phyloP scores from a whole-genome alignment of 1,140 invertebrate species.

The Calliphora vicina region DNA sequence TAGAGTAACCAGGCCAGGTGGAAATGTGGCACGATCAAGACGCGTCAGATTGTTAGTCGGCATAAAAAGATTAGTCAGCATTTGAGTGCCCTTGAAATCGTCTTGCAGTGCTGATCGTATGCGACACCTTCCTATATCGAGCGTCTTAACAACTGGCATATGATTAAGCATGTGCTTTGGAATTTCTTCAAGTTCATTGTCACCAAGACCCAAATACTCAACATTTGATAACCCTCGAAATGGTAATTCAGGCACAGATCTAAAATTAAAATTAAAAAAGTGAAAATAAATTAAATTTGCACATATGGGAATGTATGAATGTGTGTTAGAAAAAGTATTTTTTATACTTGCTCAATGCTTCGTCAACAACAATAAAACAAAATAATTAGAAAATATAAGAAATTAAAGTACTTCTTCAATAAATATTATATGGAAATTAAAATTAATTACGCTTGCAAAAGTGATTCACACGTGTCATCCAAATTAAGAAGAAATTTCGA shows the following conservation, averaged over 20 bases:
- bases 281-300: neutral
- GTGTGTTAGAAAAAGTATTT: neutral
- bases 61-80: slow-evolving; percentile 73
- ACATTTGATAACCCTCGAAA: slow-evolving; percentile 75
- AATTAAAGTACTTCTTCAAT: neutral
- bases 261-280: slow-evolving; percentile 53
- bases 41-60: slow-evolving; percentile 75
- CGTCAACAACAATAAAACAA: no score
- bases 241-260: slow-evolving; percentile 72
- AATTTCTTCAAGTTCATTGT: slow-evolving; percentile 75
- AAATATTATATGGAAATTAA: no score
- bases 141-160: slow-evolving; percentile 74
- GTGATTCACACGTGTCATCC: no score
- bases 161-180: slow-evolving; percentile 75
- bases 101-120: slow-evolving; percentile 70
- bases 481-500: no score
- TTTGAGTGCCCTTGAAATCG: slow-evolving; percentile 75
- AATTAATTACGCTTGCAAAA: no score
- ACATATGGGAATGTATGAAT: no score
- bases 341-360: no score
- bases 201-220: slow-evolving; percentile 76
- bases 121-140: slow-evolving; percentile 76
- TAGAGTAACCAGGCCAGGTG: slow-evolving; percentile 71
- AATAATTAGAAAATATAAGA: neutral
- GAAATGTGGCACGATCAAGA: slow-evolving; percentile 72